phyloP scores from a whole-genome alignment of 2,888 invertebrate genomes.

The Ctena decussata region DNA sequence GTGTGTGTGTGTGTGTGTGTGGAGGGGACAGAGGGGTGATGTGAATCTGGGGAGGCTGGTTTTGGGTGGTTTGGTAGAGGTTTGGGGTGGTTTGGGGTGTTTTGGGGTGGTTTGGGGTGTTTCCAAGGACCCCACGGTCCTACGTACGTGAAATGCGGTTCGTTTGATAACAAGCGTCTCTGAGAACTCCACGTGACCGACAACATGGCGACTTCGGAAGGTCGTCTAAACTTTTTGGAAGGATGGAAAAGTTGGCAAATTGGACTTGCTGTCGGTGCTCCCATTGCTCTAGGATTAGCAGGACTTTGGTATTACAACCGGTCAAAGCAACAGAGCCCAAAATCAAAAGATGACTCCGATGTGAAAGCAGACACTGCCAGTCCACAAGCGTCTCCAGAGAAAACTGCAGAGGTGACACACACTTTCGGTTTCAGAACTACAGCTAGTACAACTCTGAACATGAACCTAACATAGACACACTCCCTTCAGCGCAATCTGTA shows the following conservation, averaged over 20 bases:
- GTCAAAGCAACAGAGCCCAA: neutral
- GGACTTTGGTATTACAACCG: constrained; percentile 92
- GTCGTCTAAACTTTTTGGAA: constrained; percentile 48
- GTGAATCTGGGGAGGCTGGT: too few relatives aligned
- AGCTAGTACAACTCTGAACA: too few relatives aligned
- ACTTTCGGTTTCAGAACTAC: too few relatives aligned
- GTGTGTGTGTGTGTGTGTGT: constrained; percentile 33
- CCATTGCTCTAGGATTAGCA: constrained; percentile 92
- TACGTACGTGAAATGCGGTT: neutral
- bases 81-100: too few relatives aligned
- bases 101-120: too few relatives aligned
- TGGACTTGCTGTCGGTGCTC: constrained; percentile 94
- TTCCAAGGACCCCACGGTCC: too few relatives aligned
- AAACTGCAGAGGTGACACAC: neutral
- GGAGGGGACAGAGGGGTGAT: too few relatives aligned
- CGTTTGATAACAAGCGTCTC: neutral
- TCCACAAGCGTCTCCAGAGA: constrained; percentile 21
- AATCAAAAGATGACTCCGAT: constrained; percentile 12
- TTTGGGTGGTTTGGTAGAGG: too few relatives aligned
- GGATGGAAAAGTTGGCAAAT: constrained; percentile 92
- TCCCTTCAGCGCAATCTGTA: too few relatives aligned
- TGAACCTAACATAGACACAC: too few relatives aligned
- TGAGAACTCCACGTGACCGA: neutral
- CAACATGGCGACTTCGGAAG: constrained; percentile 13
- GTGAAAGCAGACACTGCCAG: constrained; percentile 24